A percentile compares a stretch with the other conserved stretches of the same genome.
Evolutionary conservation across 1,140 invertebrate genomes (phyloP).

Genomic region (Zaprionus inermis): DNA sequence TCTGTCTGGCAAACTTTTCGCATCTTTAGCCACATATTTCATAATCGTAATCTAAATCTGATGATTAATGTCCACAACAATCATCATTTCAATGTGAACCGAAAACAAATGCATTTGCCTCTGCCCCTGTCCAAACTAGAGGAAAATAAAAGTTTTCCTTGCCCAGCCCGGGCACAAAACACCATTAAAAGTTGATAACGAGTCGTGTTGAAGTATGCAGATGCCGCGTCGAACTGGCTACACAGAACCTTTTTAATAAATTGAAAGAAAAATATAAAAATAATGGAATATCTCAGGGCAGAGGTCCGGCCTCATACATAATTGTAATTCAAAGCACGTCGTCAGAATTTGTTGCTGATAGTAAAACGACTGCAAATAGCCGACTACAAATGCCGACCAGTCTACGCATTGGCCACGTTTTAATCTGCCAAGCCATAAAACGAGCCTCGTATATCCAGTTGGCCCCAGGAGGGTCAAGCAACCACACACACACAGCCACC

Average conservation of each 20-base stretch:
- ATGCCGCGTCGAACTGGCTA: conserved; percentile 16
- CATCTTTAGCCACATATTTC: not conserved
- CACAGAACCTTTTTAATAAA: conserved; percentile 33
- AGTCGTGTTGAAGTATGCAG: conserved; percentile 67
- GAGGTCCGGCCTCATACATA: conserved; percentile 56
- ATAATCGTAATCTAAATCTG: conserved; percentile 48
- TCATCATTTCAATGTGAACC: conserved; percentile 58
- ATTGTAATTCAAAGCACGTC: conserved; percentile 80
- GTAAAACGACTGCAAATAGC: conserved; percentile 69
- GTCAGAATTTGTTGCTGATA: conserved; percentile 73
- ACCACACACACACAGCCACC: not conserved
- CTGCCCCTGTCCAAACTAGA: conserved; percentile 14
- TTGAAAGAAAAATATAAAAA: conserved; percentile 15
- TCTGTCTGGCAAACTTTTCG: not conserved
- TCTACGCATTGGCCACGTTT: not conserved
- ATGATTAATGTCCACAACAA: conserved; percentile 68
- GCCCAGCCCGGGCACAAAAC: conserved; percentile 30
- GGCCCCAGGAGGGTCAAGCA: not conserved
- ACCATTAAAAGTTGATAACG: conserved; percentile 78
- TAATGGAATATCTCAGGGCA: conserved; percentile 45
- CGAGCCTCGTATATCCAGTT: conserved; percentile 28
- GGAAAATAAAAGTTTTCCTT: conserved; percentile 45
- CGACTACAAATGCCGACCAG: conserved; percentile 42
- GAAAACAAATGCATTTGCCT: conserved; percentile 50
- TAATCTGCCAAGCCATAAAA: conserved; percentile 43